Conservation (phyloP, 2,113 vertebrate species). For the Eretmochelys imbricata region DNA sequence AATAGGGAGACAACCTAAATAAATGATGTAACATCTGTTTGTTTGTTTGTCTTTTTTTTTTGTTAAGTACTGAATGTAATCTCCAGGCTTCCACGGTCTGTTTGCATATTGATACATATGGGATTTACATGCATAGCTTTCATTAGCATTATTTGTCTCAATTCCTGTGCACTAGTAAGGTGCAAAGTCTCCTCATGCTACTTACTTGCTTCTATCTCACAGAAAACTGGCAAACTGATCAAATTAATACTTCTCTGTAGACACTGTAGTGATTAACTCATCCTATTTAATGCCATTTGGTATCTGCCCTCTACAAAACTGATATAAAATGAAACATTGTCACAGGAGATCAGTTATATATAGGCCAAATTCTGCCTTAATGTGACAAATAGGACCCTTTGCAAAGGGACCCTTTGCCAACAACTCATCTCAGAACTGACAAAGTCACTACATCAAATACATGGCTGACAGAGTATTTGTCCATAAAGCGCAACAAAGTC, state of each 20-base stretch:
- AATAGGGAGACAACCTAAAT: background rate
- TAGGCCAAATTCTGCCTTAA: background rate
- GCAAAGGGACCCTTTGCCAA: background rate
- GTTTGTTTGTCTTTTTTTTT: background rate
- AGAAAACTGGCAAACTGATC: background rate
- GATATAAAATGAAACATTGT: background rate
- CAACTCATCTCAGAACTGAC: background rate
- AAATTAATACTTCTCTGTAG: background rate
- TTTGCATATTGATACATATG: background rate
- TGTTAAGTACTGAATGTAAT: background rate
- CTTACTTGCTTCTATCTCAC: background rate
- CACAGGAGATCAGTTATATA: background rate
- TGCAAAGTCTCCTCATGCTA: background rate
- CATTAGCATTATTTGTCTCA: background rate
- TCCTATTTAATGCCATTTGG: background rate
- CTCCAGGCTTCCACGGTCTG: slow-evolving; percentile 3
- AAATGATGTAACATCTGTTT: background rate
- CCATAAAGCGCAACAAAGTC: background rate
- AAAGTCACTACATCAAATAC: background rate
- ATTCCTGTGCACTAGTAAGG: background rate
- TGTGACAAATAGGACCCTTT: background rate
- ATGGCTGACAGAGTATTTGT: background rate
- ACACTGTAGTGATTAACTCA: background rate
- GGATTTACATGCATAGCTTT: background rate
- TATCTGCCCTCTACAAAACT: background rate